phyloP scores from a whole-genome alignment of 1,140 invertebrate species.

The Drosophila kohkoa region DNA sequence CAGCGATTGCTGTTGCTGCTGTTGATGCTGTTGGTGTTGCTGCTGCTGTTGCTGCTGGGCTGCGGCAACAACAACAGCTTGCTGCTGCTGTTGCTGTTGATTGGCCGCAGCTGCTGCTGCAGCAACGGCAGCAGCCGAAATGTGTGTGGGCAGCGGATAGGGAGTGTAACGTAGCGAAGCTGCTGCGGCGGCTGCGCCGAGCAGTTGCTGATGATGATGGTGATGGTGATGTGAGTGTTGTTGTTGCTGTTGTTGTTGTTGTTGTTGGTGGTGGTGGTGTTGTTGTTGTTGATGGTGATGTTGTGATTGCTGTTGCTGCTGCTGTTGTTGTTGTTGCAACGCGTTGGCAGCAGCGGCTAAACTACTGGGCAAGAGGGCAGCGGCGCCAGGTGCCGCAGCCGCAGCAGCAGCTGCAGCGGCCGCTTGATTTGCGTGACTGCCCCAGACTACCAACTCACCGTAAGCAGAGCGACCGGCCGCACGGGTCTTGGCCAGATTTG shows the following conservation, averaged over 20 bases:
- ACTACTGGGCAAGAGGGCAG: constrained; percentile 86
- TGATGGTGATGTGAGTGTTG: constrained; percentile 83
- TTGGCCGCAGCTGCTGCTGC: constrained; percentile 83
- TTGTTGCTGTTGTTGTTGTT: constrained; percentile 84
- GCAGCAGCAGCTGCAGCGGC: constrained; percentile 85
- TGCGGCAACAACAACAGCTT: constrained; percentile 53
- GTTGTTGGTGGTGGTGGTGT: constrained; percentile 72
- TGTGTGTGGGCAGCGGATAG: constrained; percentile 86
- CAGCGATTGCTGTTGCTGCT: constrained; percentile 72
- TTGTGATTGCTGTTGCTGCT: constrained; percentile 64
- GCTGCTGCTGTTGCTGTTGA: constrained; percentile 75
- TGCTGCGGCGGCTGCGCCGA: constrained; percentile 65
- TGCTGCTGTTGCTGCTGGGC: constrained; percentile 81
- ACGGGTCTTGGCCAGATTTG: constrained; percentile 96
- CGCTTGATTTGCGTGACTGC: constrained; percentile 85
- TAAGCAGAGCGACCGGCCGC: constrained; percentile 96
- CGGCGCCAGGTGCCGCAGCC: constrained; percentile 85
- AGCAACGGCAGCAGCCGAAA: constrained; percentile 85
- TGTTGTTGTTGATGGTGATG: constrained; percentile 84
- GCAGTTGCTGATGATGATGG: constrained; percentile 80
- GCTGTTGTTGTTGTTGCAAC: constrained; percentile 72
- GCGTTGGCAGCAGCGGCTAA: constrained; percentile 72
- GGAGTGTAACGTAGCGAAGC: constrained; percentile 86
- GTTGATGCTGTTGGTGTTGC: constrained; percentile 80
- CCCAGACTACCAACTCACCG: constrained; percentile 97